Percentiles rank a stretch among this genome's conserved stretches.
Evolutionary conservation across 2,888 invertebrate species (phyloP).

Genomic region (Ectobius pallidus): DNA sequence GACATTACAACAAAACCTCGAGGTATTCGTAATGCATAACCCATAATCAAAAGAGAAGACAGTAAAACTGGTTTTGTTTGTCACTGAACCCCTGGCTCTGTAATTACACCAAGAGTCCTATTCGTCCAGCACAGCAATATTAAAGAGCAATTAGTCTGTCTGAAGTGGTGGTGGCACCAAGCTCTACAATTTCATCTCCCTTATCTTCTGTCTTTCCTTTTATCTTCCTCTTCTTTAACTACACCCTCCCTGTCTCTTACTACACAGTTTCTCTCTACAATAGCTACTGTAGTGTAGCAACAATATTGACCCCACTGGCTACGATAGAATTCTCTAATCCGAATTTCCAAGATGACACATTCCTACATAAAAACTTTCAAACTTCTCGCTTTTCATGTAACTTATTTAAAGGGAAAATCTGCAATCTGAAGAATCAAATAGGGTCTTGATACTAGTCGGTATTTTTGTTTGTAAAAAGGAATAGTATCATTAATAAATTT

Average conservation of each 20-base stretch:
- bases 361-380: too few relatives aligned
- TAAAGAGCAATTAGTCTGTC: constrained; percentile 25
- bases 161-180: constrained; percentile 6
- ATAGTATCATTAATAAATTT: too few relatives aligned
- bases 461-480: too few relatives aligned
- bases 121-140: constrained; percentile 21
- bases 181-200: constrained; percentile 21
- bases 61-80: neutral
- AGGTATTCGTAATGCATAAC: neutral
- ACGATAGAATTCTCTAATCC: too few relatives aligned
- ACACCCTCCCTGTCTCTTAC: neutral
- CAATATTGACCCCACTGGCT: too few relatives aligned
- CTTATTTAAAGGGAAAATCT: too few relatives aligned
- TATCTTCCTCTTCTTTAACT: neutral
- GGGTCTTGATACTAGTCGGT: too few relatives aligned
- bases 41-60: neutral
- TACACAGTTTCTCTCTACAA: too few relatives aligned
- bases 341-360: too few relatives aligned
- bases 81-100: constrained; percentile 1
- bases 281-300: too few relatives aligned
- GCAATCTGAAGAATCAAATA: too few relatives aligned
- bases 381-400: too few relatives aligned
- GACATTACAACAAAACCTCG: neutral
- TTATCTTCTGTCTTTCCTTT: constrained; percentile 6
- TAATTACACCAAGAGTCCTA: constrained; percentile 17